A percentile compares a stretch with the other conserved stretches of the same genome.
phyloP scores from a whole-genome alignment of 2,888 invertebrate species.

The Adelphocoris suturalis region DNA sequence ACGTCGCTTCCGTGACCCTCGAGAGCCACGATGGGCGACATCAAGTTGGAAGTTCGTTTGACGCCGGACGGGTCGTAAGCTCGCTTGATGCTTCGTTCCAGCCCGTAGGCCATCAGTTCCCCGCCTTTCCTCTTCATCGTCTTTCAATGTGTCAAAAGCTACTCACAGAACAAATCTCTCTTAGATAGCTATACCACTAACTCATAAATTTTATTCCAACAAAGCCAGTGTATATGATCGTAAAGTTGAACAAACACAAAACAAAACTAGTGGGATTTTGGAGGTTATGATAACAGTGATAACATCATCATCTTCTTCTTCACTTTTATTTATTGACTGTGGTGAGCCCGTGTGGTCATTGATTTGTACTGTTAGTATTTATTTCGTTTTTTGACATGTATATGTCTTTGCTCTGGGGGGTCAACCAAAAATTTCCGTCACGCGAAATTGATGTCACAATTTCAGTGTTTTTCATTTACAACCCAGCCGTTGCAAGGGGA shows the following conservation, averaged over 20 bases:
- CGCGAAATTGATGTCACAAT: too few relatives aligned
- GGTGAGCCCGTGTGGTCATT: too few relatives aligned
- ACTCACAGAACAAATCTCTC: background rate
- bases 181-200: too few relatives aligned
- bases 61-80: constrained; percentile 73
- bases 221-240: background rate
- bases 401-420: too few relatives aligned
- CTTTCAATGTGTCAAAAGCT: background rate
- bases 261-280: background rate
- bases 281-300: background rate
- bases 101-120: constrained; percentile 73
- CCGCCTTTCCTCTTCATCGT: constrained; percentile 75
- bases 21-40: constrained; percentile 96
- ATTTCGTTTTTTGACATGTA: too few relatives aligned
- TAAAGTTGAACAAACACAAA: background rate
- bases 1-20: constrained; percentile 99
- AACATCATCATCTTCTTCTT: background rate
- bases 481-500: too few relatives aligned
- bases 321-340: too few relatives aligned
- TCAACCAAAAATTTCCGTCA: too few relatives aligned
- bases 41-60: constrained; percentile 90
- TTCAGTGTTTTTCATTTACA: too few relatives aligned
- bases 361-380: too few relatives aligned
- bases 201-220: background rate
- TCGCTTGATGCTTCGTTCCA: constrained; percentile 74